phyloP scores from a whole-genome alignment of 2,113 vertebrate genomes.

The Myiozetetes cayanensis region DNA sequence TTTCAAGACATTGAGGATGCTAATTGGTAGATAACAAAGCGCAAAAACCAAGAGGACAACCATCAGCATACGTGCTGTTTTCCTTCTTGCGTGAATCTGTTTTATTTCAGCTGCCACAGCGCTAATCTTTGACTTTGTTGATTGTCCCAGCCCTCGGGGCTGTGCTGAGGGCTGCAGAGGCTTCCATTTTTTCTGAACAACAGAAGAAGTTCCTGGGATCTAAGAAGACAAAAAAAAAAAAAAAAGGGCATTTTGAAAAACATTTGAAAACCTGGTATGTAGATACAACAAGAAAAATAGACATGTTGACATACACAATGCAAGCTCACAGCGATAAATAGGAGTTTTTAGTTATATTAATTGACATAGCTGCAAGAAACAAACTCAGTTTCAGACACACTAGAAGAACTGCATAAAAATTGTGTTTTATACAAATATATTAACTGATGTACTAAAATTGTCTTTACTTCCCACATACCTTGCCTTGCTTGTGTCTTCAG shows the following conservation, averaged over 20 bases:
- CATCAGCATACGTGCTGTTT: conserved; percentile 96
- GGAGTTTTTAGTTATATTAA: neutral
- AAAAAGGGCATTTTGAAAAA: neutral
- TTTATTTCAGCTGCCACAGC: conserved; percentile 92
- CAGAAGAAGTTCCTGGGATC: conserved; percentile 93
- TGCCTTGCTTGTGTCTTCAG: neutral
- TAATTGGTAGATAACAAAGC: conserved; percentile 95
- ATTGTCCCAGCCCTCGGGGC: conserved; percentile 69
- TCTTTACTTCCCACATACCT: neutral
- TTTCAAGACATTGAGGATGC: conserved; percentile 95
- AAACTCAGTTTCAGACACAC: neutral
- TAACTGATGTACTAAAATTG: neutral
- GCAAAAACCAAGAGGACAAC: conserved; percentile 94
- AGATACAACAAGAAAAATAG: neutral
- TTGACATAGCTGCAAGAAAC: neutral
- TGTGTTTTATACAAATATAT: neutral
- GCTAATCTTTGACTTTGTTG: conserved; percentile 80
- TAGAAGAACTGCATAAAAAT: neutral
- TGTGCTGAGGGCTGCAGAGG: conserved; percentile 79
- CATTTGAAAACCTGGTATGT: neutral
- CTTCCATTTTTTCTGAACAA: conserved; percentile 90
- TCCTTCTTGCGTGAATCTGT: conserved; percentile 88
- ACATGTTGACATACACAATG: neutral
- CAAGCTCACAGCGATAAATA: neutral
- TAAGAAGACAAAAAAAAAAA: conserved; percentile 51